These are phyloP conservation scores for Styela plicata DNA, from an alignment of 23 tunicate genomes.

Conservation along the genomic window DNA sequence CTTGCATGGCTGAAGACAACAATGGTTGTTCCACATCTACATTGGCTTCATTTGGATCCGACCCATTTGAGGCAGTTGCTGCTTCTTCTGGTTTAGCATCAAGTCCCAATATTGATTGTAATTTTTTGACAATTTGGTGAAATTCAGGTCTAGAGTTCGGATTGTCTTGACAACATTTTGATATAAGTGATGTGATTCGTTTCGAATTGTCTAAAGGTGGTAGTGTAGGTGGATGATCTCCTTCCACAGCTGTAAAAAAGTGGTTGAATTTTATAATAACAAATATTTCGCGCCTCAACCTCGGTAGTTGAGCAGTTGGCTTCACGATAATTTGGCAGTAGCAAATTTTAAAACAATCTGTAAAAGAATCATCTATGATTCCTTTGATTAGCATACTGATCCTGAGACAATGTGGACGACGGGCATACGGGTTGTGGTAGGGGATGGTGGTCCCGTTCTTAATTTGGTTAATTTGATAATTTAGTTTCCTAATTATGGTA, in stretches of 20 bases:
- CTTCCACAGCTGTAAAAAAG: slow-evolving; percentile 37
- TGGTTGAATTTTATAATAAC: not conserved
- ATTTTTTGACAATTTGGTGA: slow-evolving; percentile 55
- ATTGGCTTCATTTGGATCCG: not conserved
- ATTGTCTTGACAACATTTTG: slow-evolving; percentile 57
- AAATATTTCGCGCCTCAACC: too few species aligned
- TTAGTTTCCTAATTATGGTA: too few species aligned
- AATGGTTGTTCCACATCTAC: slow-evolving; percentile 2
- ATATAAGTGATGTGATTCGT: slow-evolving; percentile 77
- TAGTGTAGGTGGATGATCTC: slow-evolving; percentile 32
- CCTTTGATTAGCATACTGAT: too few species aligned
- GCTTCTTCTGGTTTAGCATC: slow-evolving; percentile 24
- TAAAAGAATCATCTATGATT: too few species aligned
- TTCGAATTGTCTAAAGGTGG: slow-evolving; percentile 65
- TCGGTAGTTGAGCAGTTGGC: too few species aligned
- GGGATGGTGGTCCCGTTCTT: too few species aligned
- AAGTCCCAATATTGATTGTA: slow-evolving; percentile 53
- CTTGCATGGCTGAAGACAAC: not conserved
- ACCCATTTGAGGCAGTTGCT: not conserved
- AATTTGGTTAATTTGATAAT: too few species aligned
- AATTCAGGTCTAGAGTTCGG: slow-evolving; percentile 76
- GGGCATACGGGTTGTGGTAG: too few species aligned
- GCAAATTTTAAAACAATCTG: too few species aligned
- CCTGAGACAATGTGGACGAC: too few species aligned
- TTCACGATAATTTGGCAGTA: too few species aligned